Evolutionary conservation across 2,797 vertebrate species (phyloP).

Genomic region (Bradypus variegatus): DNA sequence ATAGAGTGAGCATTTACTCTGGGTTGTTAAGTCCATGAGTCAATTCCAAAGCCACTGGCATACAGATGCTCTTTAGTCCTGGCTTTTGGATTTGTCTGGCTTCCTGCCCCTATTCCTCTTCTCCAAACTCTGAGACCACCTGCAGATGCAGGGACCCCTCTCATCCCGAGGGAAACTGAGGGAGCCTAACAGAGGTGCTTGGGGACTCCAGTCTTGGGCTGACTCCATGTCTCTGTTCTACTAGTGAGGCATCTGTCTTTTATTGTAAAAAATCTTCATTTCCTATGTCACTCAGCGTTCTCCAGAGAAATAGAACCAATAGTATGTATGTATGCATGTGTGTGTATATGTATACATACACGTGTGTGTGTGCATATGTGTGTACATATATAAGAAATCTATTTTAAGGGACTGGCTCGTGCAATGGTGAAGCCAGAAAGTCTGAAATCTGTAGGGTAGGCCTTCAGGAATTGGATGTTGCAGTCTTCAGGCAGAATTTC

Average conservation of each 20-base stretch:
- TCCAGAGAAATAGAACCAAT: too few relatives aligned
- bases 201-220: accelerated
- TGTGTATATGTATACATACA: too few relatives aligned
- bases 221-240: background rate
- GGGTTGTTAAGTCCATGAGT: background rate
- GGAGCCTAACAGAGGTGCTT: background rate
- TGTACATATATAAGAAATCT: too few relatives aligned
- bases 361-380: too few relatives aligned
- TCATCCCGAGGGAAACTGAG: background rate
- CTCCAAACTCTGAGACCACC: background rate
- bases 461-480: too few relatives aligned
- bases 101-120: background rate
- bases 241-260: accelerated
- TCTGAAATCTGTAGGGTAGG: too few relatives aligned
- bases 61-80: background rate
- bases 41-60: background rate
- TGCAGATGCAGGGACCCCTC: background rate
- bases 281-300: background rate
- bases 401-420: too few relatives aligned
- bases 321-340: too few relatives aligned
- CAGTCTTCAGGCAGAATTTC: too few relatives aligned
- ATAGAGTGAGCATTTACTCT: too few relatives aligned
- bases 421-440: too few relatives aligned
- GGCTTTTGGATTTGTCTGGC: too few relatives aligned
- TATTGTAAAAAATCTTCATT: background rate